Base-by-base conservation (phyloP, 2,888 invertebrate species). In the Craniophora ligustri region DNA sequence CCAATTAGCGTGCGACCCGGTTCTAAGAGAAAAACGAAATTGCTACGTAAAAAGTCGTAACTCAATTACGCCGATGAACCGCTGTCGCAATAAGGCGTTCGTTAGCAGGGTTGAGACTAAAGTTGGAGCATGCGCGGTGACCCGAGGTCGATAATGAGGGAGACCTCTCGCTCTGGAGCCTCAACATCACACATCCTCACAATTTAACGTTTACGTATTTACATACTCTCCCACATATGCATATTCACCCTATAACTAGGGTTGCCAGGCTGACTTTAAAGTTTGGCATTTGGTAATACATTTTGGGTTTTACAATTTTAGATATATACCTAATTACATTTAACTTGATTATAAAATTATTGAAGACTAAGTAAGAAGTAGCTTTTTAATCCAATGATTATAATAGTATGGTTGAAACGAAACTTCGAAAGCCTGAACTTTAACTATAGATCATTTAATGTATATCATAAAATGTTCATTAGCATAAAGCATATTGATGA, bases 71-170 rank as follows among this genome's bases (percentile, higher is more conserved):
- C 76, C 84, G 89, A 91, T 91, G 92, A 91, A 91, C 90, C 91
- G 85, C 88, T 89, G 91, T 91, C 91, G 91, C 91, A 88, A 89
- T 92, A 91, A 91, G 91, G 89, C 89, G 85, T 91, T 92, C 91
- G 92, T 91, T 92, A 92, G 88, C 82, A 78, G 82, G 81, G 82
- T 81, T 81, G 80, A 83, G 81, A 83, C 81, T 80, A 70, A 77
- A 84, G 80, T 88, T 82, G 87, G 92, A 89, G 94, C 94, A 94
- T 93, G 94, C 94, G 94, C 94, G 84, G 84, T 91, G 93, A 93
- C 93, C 94, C 81, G 84, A 92, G 94, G 94, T 94, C 94, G 94
- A 94, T 94, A 94, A 94, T 94, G 94, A 94, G 91, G 81, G 82
- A 80, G 87, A 87, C 90, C 89, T 91, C 92, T 89, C 91, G 81